These are phyloP conservation scores for Tringa solitaria DNA, from an alignment of 2,113 vertebrate species.

Conservation along the genomic window DNA sequence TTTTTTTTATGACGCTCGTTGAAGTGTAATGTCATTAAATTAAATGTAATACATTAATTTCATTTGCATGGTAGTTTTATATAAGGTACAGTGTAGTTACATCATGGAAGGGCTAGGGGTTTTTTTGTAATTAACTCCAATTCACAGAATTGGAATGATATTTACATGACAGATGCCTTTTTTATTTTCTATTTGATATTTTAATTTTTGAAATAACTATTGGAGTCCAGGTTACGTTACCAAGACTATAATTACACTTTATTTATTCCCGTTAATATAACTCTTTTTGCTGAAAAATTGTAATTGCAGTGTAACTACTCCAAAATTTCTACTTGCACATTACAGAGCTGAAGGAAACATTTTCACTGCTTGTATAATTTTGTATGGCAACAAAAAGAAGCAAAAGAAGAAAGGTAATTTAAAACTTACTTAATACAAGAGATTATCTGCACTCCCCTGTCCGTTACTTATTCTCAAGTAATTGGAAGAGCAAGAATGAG, in stretches of 20 bases:
- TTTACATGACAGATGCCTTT: background rate
- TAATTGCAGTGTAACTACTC: background rate
- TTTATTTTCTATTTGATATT: background rate
- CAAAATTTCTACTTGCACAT: background rate
- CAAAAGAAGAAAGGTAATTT: background rate
- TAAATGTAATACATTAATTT: background rate
- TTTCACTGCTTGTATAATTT: background rate
- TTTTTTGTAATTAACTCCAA: background rate
- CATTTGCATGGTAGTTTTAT: background rate
- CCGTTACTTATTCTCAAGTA: background rate
- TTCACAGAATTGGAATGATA: background rate
- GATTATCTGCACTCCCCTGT: background rate
- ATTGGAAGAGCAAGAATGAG: background rate
- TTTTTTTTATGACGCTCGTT: background rate
- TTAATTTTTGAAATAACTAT: background rate
- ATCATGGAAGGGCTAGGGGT: accelerated
- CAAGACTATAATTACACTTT: background rate
- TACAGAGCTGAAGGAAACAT: background rate
- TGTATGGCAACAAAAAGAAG: background rate
- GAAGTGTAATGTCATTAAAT: background rate
- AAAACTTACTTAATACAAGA: background rate
- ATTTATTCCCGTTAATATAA: background rate
- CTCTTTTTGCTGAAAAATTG: background rate
- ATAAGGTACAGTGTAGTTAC: background rate
- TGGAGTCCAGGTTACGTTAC: background rate